Base-by-base conservation (phyloP, 2,888 invertebrate species). In the Epistrophella euchroma region DNA sequence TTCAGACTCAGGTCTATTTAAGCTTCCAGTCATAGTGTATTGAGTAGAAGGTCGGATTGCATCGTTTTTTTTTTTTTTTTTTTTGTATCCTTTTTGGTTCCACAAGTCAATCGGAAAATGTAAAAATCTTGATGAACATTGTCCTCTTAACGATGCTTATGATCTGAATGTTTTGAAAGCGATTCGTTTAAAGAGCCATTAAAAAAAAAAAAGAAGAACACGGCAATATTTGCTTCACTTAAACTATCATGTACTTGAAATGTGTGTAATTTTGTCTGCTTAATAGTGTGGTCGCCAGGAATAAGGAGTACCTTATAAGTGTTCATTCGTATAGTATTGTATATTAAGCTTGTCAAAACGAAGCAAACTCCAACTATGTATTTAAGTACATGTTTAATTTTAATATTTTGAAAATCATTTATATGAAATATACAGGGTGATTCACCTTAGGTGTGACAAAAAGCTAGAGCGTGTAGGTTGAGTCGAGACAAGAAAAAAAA, bases 21-120 rank as follows among this genome's bases (percentile, higher is more conserved):
- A 78, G 77, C 22, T 56, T 56, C 15, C 32, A 32, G 32, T 32
- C 25, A 50, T 43, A 60, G 37, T 62, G 45, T 45, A 66, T 68
- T 70, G 68, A 72, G 35, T 52, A 13, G 25, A 32, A 32, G 75
- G 43, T 32, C 35, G 64, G 32, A 56, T 52, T 47, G 60, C 37
- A 50, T 50, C 28, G 15, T 25, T 19, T 37, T 22, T 52, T 35
- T 72, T 50, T 66, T 66, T 43, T 52, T n/a, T 55, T 47, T 47
- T 50, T 50, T 5, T 50, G 13, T 50, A 25, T 50, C 22, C 15
- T n/a, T 17, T 37, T 47, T 64, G 50, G 55, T 62, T 55, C 13
- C 25, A 45, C 70, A 68, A 77, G 66, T 83, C 73, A 73, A 70
- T 73, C 62, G 68, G 55, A 78, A 78, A 78, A 73, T 70, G 62